Conservation (phyloP, 1,140 invertebrate species). For the Bombus ignitus region DNA sequence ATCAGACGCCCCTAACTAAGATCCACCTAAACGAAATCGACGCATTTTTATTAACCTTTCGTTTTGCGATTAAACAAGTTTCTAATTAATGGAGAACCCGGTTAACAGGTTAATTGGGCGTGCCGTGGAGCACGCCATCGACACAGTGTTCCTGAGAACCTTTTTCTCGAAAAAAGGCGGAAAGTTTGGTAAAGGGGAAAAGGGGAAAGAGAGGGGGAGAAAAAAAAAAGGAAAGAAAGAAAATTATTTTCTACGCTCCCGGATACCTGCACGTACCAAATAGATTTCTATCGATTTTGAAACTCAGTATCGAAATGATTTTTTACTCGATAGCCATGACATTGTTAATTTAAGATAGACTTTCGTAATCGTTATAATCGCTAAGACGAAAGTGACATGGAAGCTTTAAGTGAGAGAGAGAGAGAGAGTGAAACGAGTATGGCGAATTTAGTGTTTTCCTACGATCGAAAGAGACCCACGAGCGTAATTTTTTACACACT, state of each 20-base stretch:
- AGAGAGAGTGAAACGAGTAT: not conserved
- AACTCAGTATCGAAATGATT: slow-evolving; percentile 20
- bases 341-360: slow-evolving; percentile 33
- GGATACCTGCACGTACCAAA: slow-evolving; percentile 1
- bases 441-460: not conserved
- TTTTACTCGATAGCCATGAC: slow-evolving; percentile 35
- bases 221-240: not conserved
- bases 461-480: not conserved
- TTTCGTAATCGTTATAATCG: slow-evolving; percentile 8
- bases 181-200: slow-evolving; percentile 11
- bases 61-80: not conserved
- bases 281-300: slow-evolving; percentile 13
- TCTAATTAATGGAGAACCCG: too few relatives aligned
- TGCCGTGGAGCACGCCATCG: not conserved
- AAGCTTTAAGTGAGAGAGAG: too few relatives aligned
- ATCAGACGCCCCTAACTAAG: too few relatives aligned
- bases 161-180: slow-evolving; percentile 5
- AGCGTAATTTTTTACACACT: slow-evolving; percentile 22
- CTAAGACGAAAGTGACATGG: not conserved
- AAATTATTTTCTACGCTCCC: slow-evolving; percentile 18
- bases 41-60: not conserved
- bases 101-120: slow-evolving; percentile 19
- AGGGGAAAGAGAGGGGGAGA: too few relatives aligned
- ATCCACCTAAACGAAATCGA: not conserved
- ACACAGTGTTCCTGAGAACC: slow-evolving; percentile 32